Evolutionary conservation across 1,140 invertebrate species (phyloP), one percentile per base, ranked within the genome.

Genomic region (Cyphomyrmex costatus): DNA sequence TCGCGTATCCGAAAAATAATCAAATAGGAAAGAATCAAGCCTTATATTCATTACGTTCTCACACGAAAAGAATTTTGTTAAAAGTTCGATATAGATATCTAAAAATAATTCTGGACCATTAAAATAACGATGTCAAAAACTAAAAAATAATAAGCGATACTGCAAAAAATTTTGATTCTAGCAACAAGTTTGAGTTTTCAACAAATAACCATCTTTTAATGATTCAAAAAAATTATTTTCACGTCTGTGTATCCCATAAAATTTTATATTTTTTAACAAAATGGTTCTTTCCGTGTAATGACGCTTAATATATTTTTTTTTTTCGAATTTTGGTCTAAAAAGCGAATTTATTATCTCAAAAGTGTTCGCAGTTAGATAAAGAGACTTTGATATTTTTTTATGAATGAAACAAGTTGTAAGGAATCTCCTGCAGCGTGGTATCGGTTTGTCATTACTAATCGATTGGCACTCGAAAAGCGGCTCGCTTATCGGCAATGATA

Each of bases 371-470:
- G 36, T 76, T 30, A 19, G 21, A 21, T 76, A 33, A 58, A 76
- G 6, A 21, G 19, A 27, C 14, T 19, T 56, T 16, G 14, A 51
- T 6, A 33, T 42, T 58, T 21, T 58, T 21, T 0, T n/a, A 10
- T 1, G 33, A 76, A 60, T 33, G 42, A 19, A 24, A 16, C 6
- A 1, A 16, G 46, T 56, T 12, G 53, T 16, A 10, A 60, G n/a
- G 21, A 76, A 76, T 42, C 33, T 58, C 30, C 16, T n/a, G n/a
- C n/a, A 51, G 4, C n/a, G 30, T 24, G n/a, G 8, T 24, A 68
- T 76, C 4, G 30, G 21, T 33, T 56, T 76, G 33, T 76, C 51
- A 76, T 76, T 76, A 60, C 33, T 76, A 76, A 76, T 76, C 33
- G 71, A 76, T 60, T 76, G 73, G 16, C 53, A 68, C 65, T 68